phyloP scores from a whole-genome alignment of 2,797 vertebrate genomes.

The Dallia pectoralis region DNA sequence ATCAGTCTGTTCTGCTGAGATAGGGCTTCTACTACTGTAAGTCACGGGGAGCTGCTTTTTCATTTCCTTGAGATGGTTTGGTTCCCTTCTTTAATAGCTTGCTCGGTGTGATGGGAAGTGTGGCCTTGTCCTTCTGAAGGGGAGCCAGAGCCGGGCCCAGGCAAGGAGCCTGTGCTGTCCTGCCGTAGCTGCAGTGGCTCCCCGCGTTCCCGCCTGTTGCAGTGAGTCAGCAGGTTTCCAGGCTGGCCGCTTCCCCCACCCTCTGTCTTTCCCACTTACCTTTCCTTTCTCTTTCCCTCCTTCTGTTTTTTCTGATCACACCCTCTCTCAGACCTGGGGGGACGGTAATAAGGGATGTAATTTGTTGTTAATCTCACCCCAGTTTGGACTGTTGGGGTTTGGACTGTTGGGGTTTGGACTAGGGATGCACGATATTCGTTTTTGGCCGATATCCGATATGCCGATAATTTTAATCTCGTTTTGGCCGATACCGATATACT shows the following conservation, averaged over 20 bases:
- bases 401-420: neutral
- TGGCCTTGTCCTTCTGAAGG: constrained; percentile 64
- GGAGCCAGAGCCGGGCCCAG: constrained; percentile 27
- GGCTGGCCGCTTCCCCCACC: neutral
- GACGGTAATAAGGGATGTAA: constrained; percentile 15
- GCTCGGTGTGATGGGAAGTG: constrained; percentile 41
- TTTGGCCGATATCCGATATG: too few species aligned
- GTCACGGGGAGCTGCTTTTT: constrained; percentile 33
- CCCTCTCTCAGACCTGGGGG: constrained; percentile 50
- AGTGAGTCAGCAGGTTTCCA: constrained; percentile 74
- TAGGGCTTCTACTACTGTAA: constrained; percentile 25
- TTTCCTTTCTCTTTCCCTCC: constrained; percentile 18
- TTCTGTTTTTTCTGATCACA: constrained; percentile 44
- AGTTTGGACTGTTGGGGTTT: neutral
- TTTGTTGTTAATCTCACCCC: constrained; percentile 14
- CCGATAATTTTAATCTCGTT: too few species aligned
- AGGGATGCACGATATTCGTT: too few species aligned
- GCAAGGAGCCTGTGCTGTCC: too few species aligned
- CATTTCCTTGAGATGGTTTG: constrained; percentile 35
- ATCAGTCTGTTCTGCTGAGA: constrained; percentile 43
- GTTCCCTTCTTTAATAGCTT: constrained; percentile 22
- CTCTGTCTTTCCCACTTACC: constrained; percentile 40
- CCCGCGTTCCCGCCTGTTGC: constrained; percentile 52
- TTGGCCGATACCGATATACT: too few species aligned
- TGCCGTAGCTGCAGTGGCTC: too few species aligned